A percentile compares a stretch with the other conserved stretches of the same genome.
Conservation (phyloP, 2,888 invertebrate species). For the Drosophila setosimentum region DNA sequence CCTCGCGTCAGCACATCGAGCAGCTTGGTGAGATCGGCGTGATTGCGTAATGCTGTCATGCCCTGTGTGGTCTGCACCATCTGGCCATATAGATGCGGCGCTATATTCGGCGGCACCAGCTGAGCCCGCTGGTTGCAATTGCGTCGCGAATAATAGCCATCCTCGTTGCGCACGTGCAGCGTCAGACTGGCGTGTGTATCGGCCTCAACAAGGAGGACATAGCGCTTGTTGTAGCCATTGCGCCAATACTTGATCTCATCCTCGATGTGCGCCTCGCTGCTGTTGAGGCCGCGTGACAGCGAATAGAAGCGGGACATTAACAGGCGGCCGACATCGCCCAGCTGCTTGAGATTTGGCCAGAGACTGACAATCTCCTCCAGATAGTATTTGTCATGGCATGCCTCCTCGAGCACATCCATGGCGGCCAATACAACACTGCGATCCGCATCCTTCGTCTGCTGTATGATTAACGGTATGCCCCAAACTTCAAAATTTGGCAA, state of each 20-base stretch:
- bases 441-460: conserved; percentile 93
- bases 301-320: conserved; percentile 92
- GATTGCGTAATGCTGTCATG: conserved; percentile 82
- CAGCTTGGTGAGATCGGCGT: conserved; percentile 80
- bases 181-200: conserved; percentile 95
- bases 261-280: conserved; percentile 88
- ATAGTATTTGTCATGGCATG: conserved; percentile 94
- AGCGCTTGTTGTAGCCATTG: conserved; percentile 90
- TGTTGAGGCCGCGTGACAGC: conserved; percentile 89
- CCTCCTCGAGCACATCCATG: conserved; percentile 94
- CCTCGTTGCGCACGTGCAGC: conserved; percentile 92
- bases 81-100: conserved; percentile 94
- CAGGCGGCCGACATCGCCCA: conserved; percentile 92
- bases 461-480: conserved; percentile 94
- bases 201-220: conserved; percentile 95
- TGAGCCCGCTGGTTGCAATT: conserved; percentile 87
- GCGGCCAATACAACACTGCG: conserved; percentile 92
- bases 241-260: conserved; percentile 93
- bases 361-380: conserved; percentile 91
- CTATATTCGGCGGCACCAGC: conserved; percentile 85
- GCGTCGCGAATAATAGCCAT: conserved; percentile 90
- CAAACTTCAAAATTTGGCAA: conserved; percentile 92
- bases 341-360: conserved; percentile 89
- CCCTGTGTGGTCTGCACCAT: conserved; percentile 89
- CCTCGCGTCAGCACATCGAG: conserved; percentile 84